Base-by-base conservation (phyloP, 2,888 invertebrate species). In the Plebejus argus region DNA sequence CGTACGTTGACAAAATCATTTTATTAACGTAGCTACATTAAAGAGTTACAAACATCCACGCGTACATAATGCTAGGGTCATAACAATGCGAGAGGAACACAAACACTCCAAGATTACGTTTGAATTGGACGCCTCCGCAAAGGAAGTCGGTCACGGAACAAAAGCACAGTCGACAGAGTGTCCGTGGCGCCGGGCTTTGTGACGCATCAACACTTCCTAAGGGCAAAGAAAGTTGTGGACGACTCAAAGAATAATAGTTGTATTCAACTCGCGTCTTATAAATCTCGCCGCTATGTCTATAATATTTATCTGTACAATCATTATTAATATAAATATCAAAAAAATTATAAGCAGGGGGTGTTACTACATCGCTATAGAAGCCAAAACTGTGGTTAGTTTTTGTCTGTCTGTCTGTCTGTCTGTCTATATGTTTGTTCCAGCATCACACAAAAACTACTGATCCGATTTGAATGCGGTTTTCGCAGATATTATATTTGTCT, bases 91-190 rank as follows among this genome's bases (percentile, higher is more conserved):
- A 53, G 53, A 53, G 53, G 61, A 23, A 66, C 15, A 66, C 18
- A 66, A 66, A 66, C 66, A 66, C 5, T 28, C 15, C 28, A 66
- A 66, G 66, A 66, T 66, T 66, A 33, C 66, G 66, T 66, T 66
- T 66, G 66, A 28, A 28, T 66, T 28, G 66, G 15, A 66, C 66
- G 66, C 18, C 66, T 66, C 28, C 66, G 66, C 33, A 66, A 66
- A 66, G 66, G 66, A 66, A 66, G 66, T 66, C 66, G 66, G 66
- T 66, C 66, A 66, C 18, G 23, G 28, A 66, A 66, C 66, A 66
- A 66, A 66, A 33, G 28, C 23, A 61, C 61, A 23, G 53, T 3
- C 53, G 18, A 53, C 61, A 28, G 23, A 58, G 18, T 66, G 18
- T 66, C 66, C 66, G 15, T 12, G 1, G 53, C 53, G 18, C 66